Conservation (phyloP, 2,888 invertebrate species). For the Mylabris sibirica region DNA sequence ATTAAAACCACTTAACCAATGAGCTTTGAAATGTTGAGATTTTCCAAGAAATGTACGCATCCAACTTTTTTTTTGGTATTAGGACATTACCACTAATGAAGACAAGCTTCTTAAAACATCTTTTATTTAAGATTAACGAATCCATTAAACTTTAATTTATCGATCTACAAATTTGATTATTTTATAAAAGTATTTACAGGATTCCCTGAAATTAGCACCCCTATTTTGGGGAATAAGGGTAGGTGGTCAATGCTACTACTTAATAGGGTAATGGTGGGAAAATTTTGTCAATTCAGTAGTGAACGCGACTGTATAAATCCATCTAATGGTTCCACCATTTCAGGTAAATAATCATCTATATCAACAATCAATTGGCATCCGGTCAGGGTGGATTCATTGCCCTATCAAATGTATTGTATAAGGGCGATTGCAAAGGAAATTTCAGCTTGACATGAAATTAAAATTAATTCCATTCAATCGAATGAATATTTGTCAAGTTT, state of each 20-base stretch:
- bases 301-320: slow-evolving; percentile 19
- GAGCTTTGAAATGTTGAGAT: slow-evolving; percentile 4
- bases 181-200: neutral
- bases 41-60: neutral
- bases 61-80: neutral
- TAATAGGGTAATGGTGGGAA: slow-evolving; percentile 28
- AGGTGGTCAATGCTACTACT: neutral
- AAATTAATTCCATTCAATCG: neutral
- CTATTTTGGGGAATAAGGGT: neutral
- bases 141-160: neutral
- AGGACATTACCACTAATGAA: slow-evolving; percentile 10
- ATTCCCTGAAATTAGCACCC: neutral
- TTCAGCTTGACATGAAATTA: slow-evolving; percentile 11
- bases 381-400: slow-evolving; percentile 18
- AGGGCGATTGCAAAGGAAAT: neutral
- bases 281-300: slow-evolving; percentile 20
- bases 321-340: slow-evolving; percentile 21
- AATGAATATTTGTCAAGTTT: slow-evolving; percentile 12
- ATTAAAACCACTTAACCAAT: slow-evolving; percentile 14
- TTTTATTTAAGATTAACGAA: slow-evolving; percentile 11
- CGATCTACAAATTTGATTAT: neutral
- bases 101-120: slow-evolving; percentile 9
- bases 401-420: neutral
- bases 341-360: slow-evolving; percentile 31
- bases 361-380: slow-evolving; percentile 32